A percentile compares a stretch with the other conserved stretches of the same genome.
Evolutionary conservation across 2,113 vertebrate genomes (phyloP).

Genomic region (Seriola quinqueradiata): DNA sequence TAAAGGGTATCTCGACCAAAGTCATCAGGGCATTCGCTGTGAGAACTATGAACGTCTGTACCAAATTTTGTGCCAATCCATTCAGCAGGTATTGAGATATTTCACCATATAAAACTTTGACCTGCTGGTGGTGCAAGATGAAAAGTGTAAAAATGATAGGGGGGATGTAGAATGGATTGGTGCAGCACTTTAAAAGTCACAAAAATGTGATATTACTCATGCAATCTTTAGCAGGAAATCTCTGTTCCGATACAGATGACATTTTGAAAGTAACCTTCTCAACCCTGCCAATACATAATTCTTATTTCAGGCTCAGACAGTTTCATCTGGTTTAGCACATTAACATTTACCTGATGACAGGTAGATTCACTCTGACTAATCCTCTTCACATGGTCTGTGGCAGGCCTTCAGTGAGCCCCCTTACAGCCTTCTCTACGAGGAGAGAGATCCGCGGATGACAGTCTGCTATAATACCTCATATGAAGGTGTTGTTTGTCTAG

Average conservation of each 20-base stretch:
- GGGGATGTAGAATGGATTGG: conserved; percentile 3
- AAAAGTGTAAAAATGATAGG: background rate
- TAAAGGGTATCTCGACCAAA: background rate
- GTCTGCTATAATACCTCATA: conserved; percentile 61
- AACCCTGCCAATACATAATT: conserved; percentile 44
- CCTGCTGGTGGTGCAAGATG: background rate
- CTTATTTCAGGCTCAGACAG: conserved; percentile 54
- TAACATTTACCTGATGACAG: conserved; percentile 58
- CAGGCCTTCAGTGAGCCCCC: conserved; percentile 43
- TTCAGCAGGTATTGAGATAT: background rate
- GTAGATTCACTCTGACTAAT: conserved; percentile 70
- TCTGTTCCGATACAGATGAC: conserved; percentile 50
- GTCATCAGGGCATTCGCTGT: background rate
- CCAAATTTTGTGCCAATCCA: background rate
- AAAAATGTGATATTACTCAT: conserved; percentile 36
- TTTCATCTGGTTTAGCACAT: conserved; percentile 64
- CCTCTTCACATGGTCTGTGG: conserved; percentile 55
- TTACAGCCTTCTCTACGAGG: conserved; percentile 17
- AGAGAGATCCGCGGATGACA: conserved; percentile 58
- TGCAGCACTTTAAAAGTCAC: conserved; percentile 43
- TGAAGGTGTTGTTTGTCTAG: conserved; percentile 77
- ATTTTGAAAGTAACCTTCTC: conserved; percentile 67
- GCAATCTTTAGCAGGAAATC: conserved; percentile 49
- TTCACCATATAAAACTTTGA: background rate
- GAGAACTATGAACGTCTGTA: background rate